Conservation (phyloP, 2,113 vertebrate genomes). For the Pheucticus melanocephalus region DNA sequence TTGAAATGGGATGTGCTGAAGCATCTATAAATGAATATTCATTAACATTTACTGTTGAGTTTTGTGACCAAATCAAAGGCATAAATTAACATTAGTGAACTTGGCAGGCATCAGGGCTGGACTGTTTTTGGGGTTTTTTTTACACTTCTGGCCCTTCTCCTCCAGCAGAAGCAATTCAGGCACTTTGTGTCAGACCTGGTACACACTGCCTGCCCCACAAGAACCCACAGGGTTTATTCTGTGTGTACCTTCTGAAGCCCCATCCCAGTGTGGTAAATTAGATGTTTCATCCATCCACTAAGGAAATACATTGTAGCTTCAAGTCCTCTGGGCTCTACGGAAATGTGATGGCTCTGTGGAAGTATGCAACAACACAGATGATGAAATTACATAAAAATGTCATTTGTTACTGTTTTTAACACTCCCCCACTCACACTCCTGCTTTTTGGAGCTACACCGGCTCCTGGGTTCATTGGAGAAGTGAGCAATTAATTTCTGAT, state of each 20-base stretch:
- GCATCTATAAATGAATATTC: slow-evolving; percentile 22
- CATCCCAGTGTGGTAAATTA: background rate
- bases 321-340: background rate
- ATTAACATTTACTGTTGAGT: background rate
- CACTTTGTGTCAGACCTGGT: background rate
- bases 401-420: background rate
- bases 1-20: background rate
- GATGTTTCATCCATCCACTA: background rate
- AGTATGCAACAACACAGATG: background rate
- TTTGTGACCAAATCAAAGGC: slow-evolving; percentile 48
- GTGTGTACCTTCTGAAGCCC: background rate
- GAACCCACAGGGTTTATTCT: background rate
- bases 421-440: accelerated
- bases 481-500: background rate
- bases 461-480: background rate
- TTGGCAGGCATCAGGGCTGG: background rate
- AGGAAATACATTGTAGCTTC: background rate
- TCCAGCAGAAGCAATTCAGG: background rate
- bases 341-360: background rate
- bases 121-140: background rate
- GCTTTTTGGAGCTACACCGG: background rate
- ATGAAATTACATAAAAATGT: background rate
- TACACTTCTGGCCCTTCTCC: background rate
- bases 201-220: accelerated
- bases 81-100: slow-evolving; percentile 37